Percentiles rank a stretch among this genome's conserved stretches.
Evolutionary conservation across 1,140 invertebrate species (phyloP).

Genomic region (Aphaenogaster floridana): DNA sequence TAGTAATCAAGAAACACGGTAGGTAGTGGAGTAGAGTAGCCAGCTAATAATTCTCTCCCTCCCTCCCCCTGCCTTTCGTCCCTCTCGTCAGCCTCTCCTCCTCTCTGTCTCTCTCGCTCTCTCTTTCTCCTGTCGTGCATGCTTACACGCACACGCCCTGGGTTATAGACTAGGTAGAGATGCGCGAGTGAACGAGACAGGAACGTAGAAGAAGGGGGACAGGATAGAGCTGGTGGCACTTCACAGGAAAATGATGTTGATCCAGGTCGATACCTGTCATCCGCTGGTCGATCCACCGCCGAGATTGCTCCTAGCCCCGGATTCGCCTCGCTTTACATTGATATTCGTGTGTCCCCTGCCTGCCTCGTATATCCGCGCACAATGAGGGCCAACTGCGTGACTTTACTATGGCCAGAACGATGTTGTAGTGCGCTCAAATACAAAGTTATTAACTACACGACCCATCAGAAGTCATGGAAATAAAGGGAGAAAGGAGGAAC

Average conservation of each 20-base stretch:
- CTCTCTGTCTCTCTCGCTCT: slow-evolving; percentile 26
- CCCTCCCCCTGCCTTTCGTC: slow-evolving; percentile 33
- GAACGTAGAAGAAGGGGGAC: slow-evolving; percentile 24
- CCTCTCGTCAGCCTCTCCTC: slow-evolving; percentile 30
- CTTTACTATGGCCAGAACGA: slow-evolving; percentile 8
- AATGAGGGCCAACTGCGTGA: slow-evolving; percentile 59
- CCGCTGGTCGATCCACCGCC: slow-evolving; percentile 72
- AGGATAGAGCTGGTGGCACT: slow-evolving; percentile 67
- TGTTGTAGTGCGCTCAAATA: not conserved
- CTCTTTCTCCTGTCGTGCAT: slow-evolving; percentile 53
- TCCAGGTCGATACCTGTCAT: slow-evolving; percentile 78
- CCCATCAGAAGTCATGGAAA: not conserved
- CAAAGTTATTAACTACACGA: not conserved
- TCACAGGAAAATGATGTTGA: slow-evolving; percentile 77
- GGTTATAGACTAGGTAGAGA: slow-evolving; percentile 72
- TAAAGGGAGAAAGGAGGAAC: not conserved
- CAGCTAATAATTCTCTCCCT: slow-evolving; percentile 81
- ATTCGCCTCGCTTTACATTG: slow-evolving; percentile 73
- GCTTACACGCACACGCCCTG: slow-evolving; percentile 59
- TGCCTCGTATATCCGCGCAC: slow-evolving; percentile 38
- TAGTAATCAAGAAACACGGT: slow-evolving; percentile 85
- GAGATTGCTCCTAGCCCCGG: slow-evolving; percentile 73
- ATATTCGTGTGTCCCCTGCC: slow-evolving; percentile 68
- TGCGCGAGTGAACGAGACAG: slow-evolving; percentile 56
- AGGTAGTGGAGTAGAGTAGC: slow-evolving; percentile 82